Conservation (phyloP, 2,888 invertebrate species). For the Formica aserva region DNA sequence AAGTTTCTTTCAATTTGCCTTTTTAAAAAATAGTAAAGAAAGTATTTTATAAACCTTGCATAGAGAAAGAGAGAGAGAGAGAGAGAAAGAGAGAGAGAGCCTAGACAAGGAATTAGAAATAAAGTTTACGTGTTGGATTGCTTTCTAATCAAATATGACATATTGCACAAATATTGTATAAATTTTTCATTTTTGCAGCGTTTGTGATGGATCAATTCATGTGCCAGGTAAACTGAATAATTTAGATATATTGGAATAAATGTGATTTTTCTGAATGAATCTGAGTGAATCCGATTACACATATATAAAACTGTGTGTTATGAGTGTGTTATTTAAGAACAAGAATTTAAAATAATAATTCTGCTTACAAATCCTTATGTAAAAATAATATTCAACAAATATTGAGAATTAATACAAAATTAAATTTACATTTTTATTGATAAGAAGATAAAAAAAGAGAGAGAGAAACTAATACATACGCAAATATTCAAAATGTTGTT, state of each 20-base stretch:
- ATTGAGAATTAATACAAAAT: background rate
- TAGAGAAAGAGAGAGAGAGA: too few species aligned
- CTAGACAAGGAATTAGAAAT: background rate
- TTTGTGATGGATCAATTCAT: background rate
- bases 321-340: background rate
- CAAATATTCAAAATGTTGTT: background rate
- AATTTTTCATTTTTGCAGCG: slow-evolving; percentile 9
- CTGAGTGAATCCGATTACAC: background rate
- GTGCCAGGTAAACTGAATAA: background rate
- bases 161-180: background rate
- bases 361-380: background rate
- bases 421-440: background rate
- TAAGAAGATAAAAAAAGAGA: background rate
- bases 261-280: background rate
- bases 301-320: background rate
- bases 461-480: background rate
- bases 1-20: background rate
- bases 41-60: background rate
- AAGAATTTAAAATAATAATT: background rate
- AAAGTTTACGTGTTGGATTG: slow-evolving; percentile 48
- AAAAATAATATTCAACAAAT: background rate
- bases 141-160: slow-evolving; percentile 56
- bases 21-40: background rate
- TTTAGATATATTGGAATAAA: background rate
- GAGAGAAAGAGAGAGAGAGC: too few species aligned